Evolutionary conservation across 2,797 vertebrate species (phyloP).

Genomic region (Balearica regulorum): DNA sequence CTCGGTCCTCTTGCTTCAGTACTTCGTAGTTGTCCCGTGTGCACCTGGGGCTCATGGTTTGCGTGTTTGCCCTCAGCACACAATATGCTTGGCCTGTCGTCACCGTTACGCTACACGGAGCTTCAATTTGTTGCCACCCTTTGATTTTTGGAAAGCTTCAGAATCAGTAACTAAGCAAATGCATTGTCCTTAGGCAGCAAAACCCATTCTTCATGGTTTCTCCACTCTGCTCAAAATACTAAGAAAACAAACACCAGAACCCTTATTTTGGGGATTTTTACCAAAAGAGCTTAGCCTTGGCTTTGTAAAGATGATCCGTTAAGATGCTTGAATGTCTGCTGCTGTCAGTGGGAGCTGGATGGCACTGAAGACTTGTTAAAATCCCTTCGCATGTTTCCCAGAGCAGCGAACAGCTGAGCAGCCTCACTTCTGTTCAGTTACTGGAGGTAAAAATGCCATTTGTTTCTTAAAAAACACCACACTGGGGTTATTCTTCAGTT

Average conservation of each 20-base stretch:
- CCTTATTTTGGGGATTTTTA: neutral
- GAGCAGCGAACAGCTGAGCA: neutral
- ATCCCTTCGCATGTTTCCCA: neutral
- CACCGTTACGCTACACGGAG: rapidly evolving
- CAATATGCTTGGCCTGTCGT: neutral
- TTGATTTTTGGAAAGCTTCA: neutral
- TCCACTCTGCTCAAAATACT: neutral
- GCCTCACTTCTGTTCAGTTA: neutral
- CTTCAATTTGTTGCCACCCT: neutral
- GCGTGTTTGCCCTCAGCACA: neutral
- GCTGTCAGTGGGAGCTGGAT: neutral
- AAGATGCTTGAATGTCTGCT: neutral
- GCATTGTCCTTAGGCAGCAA: neutral
- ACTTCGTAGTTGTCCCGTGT: neutral
- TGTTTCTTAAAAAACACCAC: neutral
- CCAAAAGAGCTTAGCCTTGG: neutral
- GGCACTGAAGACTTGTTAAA: neutral
- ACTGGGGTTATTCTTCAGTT: neutral
- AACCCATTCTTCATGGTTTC: neutral
- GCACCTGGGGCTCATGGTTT: neutral
- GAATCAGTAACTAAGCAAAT: neutral
- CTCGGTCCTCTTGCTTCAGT: neutral
- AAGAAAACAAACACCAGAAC: neutral
- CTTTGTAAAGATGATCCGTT: neutral
- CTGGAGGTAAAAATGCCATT: neutral